Evolutionary conservation across 2,113 vertebrate species (phyloP).

Genomic region (Ploceus nigricollis): DNA sequence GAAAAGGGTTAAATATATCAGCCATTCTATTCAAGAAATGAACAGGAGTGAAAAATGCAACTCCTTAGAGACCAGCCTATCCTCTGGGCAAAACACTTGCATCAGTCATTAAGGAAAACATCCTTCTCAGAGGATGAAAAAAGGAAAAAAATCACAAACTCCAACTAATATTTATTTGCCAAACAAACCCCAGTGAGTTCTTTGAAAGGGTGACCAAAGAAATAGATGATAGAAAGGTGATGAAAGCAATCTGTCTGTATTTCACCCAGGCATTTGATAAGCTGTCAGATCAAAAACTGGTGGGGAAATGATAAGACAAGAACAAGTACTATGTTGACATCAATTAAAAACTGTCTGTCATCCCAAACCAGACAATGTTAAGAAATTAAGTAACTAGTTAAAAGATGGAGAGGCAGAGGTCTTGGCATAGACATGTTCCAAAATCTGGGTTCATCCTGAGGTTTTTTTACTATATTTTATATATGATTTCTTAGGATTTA

Average conservation of each 20-base stretch:
- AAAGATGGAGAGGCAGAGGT: not conserved
- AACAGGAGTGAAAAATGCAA: not conserved
- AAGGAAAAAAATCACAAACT: not conserved
- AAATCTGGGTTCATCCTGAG: not conserved
- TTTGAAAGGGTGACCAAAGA: constrained; percentile 22
- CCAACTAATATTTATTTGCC: not conserved
- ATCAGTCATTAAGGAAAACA: not conserved
- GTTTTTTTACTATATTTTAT: not conserved
- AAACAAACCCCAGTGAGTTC: not conserved
- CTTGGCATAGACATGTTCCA: not conserved
- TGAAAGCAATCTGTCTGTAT: constrained; percentile 16
- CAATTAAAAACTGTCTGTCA: constrained; percentile 3
- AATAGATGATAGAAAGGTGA: constrained; percentile 7
- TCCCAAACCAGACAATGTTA: not conserved
- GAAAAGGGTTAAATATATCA: not conserved
- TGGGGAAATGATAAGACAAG: not conserved
- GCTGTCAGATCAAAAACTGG: constrained; percentile 20
- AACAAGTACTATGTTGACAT: not conserved
- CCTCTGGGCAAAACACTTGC: not conserved
- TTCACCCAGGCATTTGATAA: not conserved
- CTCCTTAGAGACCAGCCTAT: not conserved
- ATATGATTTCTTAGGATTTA: not conserved
- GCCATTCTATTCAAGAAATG: not conserved
- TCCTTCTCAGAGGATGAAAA: not conserved
- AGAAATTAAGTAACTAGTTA: not conserved